Evolutionary conservation across 2,888 invertebrate species (phyloP), one percentile per base, ranked within the genome.

Genomic region (Cylindroiulus punctatus): DNA sequence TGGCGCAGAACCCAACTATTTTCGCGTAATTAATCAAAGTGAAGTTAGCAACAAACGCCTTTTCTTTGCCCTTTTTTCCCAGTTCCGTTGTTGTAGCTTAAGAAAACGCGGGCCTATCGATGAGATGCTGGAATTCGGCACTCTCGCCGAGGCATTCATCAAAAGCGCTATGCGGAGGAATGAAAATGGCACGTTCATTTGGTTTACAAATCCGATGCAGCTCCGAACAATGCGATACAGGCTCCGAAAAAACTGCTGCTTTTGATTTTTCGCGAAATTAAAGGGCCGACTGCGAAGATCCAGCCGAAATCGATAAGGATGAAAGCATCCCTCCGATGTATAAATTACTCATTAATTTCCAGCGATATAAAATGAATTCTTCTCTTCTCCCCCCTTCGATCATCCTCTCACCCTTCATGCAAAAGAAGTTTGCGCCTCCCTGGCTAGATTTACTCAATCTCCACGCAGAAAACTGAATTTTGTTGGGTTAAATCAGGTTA

Each of bases 1-100:
- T 47, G 5, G 47, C 47, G 47, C 17, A 17, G 47, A 47, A 47
- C 47, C 8, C 47, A 47, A 47, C 47, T 47, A 47, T 47, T 47
- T 47, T 47, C 47, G 47, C 47, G 47, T 47, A 47, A 47, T 47
- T 47, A 47, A 47, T 47, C 47, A 47, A 47, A 47, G 47, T 47
- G 47, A 47, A 47, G 47, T 47, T 47, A 47, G 47, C 17, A 47
- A 47, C 47, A 47, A 47, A 47, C 47, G 47, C 47, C 47, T 47
- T 47, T 47, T 47, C 47, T 47, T 47, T 17, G 5, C 47, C 47
- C 47, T 47, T 47, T 47, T 47, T 47, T 47, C 47, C 14, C 47
- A 10, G 8, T 17, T 47, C 47, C 47, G 47, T 47, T 47, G 47
- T 47, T 47, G 47, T 17, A 17, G 5, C 47, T 47, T 47, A 47